phyloP scores from a whole-genome alignment of 2,888 invertebrate genomes.

The Pterobdella sp. region DNA sequence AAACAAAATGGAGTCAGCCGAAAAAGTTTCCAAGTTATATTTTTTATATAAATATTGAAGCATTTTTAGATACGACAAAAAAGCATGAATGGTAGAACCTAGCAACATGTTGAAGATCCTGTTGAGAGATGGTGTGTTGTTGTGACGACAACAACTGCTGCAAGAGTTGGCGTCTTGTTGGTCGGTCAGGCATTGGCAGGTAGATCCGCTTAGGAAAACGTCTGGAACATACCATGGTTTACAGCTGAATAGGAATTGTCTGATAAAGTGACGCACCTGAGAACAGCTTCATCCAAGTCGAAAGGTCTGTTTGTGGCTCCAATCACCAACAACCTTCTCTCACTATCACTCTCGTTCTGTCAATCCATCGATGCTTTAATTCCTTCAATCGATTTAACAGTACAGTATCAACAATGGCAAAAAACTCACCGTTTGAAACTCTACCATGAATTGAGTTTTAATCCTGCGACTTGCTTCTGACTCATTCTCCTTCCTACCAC shows the following conservation, averaged over 20 bases:
- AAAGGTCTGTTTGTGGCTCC: slow-evolving; percentile 97
- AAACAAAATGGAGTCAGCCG: background rate
- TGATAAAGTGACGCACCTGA: slow-evolving; percentile 56
- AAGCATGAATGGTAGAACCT: slow-evolving; percentile 43
- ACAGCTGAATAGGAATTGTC: background rate
- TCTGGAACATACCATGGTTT: slow-evolving; percentile 53
- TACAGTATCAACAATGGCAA: background rate
- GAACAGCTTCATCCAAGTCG: slow-evolving; percentile 90
- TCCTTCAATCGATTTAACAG: background rate
- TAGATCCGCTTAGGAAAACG: slow-evolving; percentile 93
- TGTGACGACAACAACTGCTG: slow-evolving; percentile 72
- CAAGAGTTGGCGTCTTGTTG: slow-evolving; percentile 69
- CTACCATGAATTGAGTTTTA: slow-evolving; percentile 94
- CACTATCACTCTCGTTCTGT: slow-evolving; percentile 54
- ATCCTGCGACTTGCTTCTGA: slow-evolving; percentile 86
- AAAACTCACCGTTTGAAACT: slow-evolving; percentile 74
- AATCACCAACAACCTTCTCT: slow-evolving; percentile 88
- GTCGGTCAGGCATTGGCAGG: slow-evolving; percentile 79
- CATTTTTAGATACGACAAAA: background rate
- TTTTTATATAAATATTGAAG: background rate
- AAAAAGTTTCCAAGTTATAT: background rate
- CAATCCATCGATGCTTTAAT: background rate
- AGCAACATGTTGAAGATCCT: slow-evolving; percentile 64
- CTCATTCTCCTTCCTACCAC: slow-evolving; percentile 83
- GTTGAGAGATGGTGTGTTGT: slow-evolving; percentile 61